Percentiles rank a stretch among this genome's conserved stretches.
These are phyloP conservation scores for Spizaetus ornatus DNA, from an alignment of 2,113 vertebrate species.

Conservation along the genomic window DNA sequence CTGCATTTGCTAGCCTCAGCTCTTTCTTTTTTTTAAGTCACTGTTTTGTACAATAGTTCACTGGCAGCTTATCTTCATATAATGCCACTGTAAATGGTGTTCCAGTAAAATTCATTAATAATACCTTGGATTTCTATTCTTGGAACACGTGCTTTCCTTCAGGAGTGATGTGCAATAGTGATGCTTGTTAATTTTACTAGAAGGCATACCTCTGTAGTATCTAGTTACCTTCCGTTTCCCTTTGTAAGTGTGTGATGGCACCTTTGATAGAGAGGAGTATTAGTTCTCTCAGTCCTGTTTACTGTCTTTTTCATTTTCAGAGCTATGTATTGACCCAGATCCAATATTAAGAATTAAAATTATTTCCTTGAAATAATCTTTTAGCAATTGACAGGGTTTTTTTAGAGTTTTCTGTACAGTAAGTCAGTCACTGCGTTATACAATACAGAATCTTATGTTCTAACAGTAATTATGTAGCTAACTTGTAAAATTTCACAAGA, in stretches of 20 bases:
- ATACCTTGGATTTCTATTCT: not conserved
- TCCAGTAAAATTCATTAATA: not conserved
- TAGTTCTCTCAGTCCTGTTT: not conserved
- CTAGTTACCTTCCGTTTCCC: not conserved
- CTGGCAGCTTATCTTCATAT: not conserved
- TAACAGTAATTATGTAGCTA: not conserved
- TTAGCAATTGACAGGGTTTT: not conserved
- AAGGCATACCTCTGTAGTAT: not conserved
- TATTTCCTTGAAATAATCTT: not conserved
- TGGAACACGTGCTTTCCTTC: not conserved
- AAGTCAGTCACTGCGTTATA: rapidly evolving
- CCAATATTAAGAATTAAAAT: not conserved
- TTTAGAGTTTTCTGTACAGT: not conserved
- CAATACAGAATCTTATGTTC: not conserved
- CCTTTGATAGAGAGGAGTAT: not conserved
- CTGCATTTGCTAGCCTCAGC: not conserved
- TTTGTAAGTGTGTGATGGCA: not conserved
- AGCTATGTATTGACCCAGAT: not conserved
- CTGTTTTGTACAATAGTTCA: not conserved
- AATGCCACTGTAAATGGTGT: not conserved
- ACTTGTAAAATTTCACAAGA: not conserved
- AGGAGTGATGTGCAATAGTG: not conserved
- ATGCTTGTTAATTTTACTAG: not conserved
- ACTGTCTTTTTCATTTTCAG: not conserved
- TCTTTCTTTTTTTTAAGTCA: not conserved